These are phyloP conservation scores for Xiphophorus couchianus DNA, from an alignment of 2,113 vertebrate genomes.

Conservation along the genomic window DNA sequence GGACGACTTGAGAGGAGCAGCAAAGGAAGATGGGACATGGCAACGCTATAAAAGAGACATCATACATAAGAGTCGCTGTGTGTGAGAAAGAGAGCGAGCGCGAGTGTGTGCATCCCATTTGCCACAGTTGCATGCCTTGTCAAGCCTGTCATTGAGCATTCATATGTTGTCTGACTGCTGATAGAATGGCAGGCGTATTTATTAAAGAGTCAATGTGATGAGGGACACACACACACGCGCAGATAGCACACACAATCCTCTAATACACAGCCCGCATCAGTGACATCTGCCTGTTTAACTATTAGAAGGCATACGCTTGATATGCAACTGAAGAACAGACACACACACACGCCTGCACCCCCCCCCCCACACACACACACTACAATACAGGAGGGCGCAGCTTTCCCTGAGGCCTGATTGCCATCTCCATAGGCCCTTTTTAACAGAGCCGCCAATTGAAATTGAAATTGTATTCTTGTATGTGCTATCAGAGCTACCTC, in stretches of 20 bases:
- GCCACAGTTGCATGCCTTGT: slow-evolving; percentile 68
- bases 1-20: slow-evolving; percentile 20
- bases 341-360: slow-evolving; percentile 12
- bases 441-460: slow-evolving; percentile 77
- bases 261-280: slow-evolving; percentile 60
- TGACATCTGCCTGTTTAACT: slow-evolving; percentile 74
- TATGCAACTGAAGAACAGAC: slow-evolving; percentile 47
- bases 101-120: slow-evolving; percentile 27
- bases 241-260: slow-evolving; percentile 34
- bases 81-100: slow-evolving; percentile 5
- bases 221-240: slow-evolving; percentile 36
- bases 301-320: slow-evolving; percentile 68
- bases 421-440: slow-evolving; percentile 74
- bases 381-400: slow-evolving; percentile 45
- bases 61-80: slow-evolving; percentile 36
- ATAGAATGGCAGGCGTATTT: slow-evolving; percentile 74
- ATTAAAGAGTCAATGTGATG: slow-evolving; percentile 74
- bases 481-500: slow-evolving; percentile 71
- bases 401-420: slow-evolving; percentile 72
- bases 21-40: slow-evolving; percentile 39
- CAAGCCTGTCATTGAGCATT: slow-evolving; percentile 76
- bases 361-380: slow-evolving; percentile 6
- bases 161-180: slow-evolving; percentile 71
- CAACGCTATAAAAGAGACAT: slow-evolving; percentile 54
- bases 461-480: slow-evolving; percentile 80